phyloP scores from a whole-genome alignment of 2,888 invertebrate species.

The Chrysotoxum bicinctum region DNA sequence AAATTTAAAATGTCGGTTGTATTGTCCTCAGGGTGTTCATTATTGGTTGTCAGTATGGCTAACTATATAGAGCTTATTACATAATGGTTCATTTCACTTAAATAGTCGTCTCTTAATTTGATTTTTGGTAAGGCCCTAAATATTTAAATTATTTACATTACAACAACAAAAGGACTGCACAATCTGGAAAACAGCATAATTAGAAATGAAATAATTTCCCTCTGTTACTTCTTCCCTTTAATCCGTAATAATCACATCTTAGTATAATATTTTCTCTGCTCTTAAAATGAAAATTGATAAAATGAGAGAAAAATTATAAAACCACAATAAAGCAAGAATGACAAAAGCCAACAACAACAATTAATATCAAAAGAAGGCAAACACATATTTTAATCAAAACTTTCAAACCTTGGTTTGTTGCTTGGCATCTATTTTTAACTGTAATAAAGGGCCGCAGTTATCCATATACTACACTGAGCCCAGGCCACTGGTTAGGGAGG shows the following conservation, averaged over 20 bases:
- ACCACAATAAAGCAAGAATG: conserved; percentile 40
- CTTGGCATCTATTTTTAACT: neutral
- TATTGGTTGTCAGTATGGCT: too few species aligned
- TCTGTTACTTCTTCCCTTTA: neutral
- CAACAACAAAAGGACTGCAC: neutral
- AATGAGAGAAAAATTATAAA: conserved; percentile 6
- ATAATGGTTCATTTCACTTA: too few species aligned
- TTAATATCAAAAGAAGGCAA: conserved; percentile 34
- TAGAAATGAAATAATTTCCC: neutral
- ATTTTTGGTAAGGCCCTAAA: too few species aligned
- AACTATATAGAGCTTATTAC: too few species aligned
- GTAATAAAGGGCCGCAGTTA: neutral
- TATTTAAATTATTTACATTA: conserved; percentile 1
- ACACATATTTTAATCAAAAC: conserved; percentile 69
- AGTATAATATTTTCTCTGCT: neutral
- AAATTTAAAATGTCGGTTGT: too few species aligned
- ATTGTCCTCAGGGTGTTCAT: too few species aligned
- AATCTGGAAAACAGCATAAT: neutral
- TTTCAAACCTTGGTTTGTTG: conserved; percentile 51
- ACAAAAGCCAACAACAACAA: conserved; percentile 36
- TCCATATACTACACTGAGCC: too few species aligned
- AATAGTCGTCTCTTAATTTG: too few species aligned
- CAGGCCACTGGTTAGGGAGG: too few species aligned
- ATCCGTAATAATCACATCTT: too few species aligned
- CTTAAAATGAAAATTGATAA: neutral